Evolutionary conservation across 2,797 vertebrate species (phyloP).

Genomic region (Hypotaenidia philippensis): DNA sequence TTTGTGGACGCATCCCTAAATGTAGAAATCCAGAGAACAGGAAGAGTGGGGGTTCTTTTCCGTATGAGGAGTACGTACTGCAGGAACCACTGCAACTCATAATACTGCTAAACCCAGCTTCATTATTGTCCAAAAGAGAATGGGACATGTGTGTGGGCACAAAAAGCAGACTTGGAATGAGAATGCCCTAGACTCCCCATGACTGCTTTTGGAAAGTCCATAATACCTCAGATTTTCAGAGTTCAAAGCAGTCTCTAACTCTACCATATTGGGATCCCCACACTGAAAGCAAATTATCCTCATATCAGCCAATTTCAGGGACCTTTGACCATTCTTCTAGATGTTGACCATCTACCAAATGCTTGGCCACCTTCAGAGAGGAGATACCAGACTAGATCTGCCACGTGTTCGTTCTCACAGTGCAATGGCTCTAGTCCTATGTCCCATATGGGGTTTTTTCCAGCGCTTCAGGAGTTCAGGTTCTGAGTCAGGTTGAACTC

Average conservation of each 20-base stretch:
- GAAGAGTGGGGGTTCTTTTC: not conserved
- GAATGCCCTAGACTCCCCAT: not conserved
- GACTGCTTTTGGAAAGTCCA: not conserved
- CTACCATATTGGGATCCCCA: not conserved
- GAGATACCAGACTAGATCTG: not conserved
- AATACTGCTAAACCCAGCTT: not conserved
- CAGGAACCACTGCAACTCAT: not conserved
- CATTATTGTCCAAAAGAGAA: not conserved
- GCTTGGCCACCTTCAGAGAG: not conserved
- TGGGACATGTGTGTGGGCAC: fast-evolving
- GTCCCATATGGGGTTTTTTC: not conserved
- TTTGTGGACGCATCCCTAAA: not conserved
- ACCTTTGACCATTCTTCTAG: not conserved
- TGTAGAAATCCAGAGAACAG: not conserved
- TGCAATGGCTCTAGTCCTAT: not conserved
- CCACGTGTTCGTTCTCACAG: not conserved
- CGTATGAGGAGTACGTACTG: not conserved
- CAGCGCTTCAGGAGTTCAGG: not conserved
- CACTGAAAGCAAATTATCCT: not conserved
- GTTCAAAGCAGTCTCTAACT: not conserved
- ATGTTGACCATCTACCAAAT: not conserved
- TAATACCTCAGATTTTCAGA: not conserved
- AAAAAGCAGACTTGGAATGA: not conserved
- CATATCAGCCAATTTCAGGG: not conserved
- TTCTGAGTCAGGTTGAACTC: not conserved